A percentile compares a stretch with the other conserved stretches of the same genome.
Evolutionary conservation across 30 jellyfish, hydroid and myxozoan species (phyloP).

Genomic region (Aurelia coerulea): DNA sequence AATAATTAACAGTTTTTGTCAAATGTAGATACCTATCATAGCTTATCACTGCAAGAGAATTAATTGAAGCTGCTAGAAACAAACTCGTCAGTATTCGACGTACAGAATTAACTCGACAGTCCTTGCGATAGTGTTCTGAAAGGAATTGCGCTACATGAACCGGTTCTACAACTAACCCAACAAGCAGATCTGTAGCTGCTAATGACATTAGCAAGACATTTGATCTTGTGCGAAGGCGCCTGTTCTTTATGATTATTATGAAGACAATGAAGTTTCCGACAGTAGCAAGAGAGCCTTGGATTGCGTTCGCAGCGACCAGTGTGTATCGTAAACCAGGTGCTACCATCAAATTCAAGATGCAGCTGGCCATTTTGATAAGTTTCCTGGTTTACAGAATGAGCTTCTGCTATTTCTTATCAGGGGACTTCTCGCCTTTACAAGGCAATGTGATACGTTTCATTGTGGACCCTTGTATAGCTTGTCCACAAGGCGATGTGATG

Average conservation of each 20-base stretch:
- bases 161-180: slow-evolving; percentile 40
- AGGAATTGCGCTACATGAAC: slow-evolving; percentile 23
- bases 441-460: too few species aligned
- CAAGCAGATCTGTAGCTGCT: slow-evolving; percentile 63
- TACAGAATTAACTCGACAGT: slow-evolving; percentile 20
- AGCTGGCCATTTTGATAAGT: too few species aligned
- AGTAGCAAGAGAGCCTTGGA: slow-evolving; percentile 20
- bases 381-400: too few species aligned
- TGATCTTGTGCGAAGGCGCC: slow-evolving; percentile 33
- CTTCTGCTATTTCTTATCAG: too few species aligned
- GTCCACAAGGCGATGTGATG: too few species aligned
- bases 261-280: slow-evolving; percentile 29
- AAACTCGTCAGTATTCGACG: slow-evolving; percentile 31
- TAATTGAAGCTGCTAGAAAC: slow-evolving; percentile 49
- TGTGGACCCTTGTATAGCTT: too few species aligned
- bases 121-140: background rate
- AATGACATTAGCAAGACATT: slow-evolving; percentile 27
- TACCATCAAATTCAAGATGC: too few species aligned
- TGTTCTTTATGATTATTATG: background rate
- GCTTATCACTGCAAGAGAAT: slow-evolving; percentile 43
- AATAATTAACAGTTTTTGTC: slow-evolving; percentile 33
- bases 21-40: slow-evolving; percentile 60
- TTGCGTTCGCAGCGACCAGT: slow-evolving; percentile 18
- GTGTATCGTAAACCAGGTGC: background rate
- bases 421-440: too few species aligned